Evolutionary conservation across 2,888 invertebrate genomes (phyloP).

Genomic region (Pristionchus mayeri): DNA sequence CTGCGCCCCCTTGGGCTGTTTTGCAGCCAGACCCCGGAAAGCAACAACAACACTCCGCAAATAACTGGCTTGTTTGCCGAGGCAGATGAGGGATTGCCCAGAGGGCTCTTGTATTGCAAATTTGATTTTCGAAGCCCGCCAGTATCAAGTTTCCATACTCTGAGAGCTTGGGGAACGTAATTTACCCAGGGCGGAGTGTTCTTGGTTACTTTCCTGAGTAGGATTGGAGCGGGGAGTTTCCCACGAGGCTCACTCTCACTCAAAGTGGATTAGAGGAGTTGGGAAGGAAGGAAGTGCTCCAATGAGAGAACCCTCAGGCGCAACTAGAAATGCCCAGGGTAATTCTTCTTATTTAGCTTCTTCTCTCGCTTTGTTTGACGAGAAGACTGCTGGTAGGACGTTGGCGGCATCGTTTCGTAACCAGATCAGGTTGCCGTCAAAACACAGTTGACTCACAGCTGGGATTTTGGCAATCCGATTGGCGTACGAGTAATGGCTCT

Average conservation of each 20-base stretch:
- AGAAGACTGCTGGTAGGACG: no score
- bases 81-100: no score
- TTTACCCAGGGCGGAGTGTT: no score
- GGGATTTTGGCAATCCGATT: no score
- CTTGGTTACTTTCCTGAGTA: no score
- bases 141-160: no score
- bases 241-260: background rate
- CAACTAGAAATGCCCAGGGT: no score
- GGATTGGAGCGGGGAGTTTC: background rate
- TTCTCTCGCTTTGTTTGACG: no score
- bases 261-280: background rate
- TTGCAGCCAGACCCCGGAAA: background rate
- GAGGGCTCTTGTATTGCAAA: no score
- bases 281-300: background rate
- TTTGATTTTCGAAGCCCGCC: no score
- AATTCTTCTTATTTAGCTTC: background rate
- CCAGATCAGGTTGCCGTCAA: background rate
- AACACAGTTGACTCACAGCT: background rate
- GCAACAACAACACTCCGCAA: constrained; percentile 27
- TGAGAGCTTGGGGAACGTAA: no score
- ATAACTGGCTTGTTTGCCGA: no score
- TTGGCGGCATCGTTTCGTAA: background rate
- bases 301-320: background rate
- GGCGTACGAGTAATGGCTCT: background rate
- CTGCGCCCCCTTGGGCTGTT: background rate